phyloP scores from a whole-genome alignment of 1,140 invertebrate species.

The Saccostrea glomerata region DNA sequence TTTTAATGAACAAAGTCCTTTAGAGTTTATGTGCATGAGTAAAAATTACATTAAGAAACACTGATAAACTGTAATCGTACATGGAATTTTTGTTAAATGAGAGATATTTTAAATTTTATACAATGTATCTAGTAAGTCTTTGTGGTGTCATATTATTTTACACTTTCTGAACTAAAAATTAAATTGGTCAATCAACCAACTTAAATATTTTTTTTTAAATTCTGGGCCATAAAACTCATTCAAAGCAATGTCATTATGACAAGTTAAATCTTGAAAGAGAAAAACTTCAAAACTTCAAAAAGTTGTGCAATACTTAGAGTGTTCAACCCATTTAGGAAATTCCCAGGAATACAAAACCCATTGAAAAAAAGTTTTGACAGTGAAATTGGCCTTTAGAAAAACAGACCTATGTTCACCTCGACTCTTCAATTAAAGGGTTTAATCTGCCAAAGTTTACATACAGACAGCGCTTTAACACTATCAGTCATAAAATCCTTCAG shows the following conservation, averaged over 20 bases:
- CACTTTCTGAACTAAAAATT: too few relatives aligned
- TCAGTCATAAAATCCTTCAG: background rate
- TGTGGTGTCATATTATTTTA: too few relatives aligned
- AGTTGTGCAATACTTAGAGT: constrained; percentile 15
- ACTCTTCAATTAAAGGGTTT: constrained; percentile 22
- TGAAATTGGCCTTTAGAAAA: background rate
- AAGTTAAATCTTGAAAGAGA: background rate
- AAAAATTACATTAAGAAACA: too few relatives aligned
- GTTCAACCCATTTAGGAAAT: constrained; percentile 1
- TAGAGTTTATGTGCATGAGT: too few relatives aligned
- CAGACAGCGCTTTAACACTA: background rate
- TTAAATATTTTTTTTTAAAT: background rate
- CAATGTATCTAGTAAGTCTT: too few relatives aligned
- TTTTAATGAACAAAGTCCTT: too few relatives aligned
- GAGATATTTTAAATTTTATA: too few relatives aligned
- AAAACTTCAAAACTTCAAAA: background rate
- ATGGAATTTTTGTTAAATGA: too few relatives aligned
- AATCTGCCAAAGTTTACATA: background rate
- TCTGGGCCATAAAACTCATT: background rate
- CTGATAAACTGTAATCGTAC: too few relatives aligned
- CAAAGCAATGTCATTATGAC: background rate
- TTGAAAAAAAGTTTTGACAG: background rate
- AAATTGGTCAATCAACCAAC: background rate
- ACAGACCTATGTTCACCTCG: background rate
- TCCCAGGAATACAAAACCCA: background rate